phyloP scores from a whole-genome alignment of 2,113 vertebrate species.

The Erythrolamprus reginae region DNA sequence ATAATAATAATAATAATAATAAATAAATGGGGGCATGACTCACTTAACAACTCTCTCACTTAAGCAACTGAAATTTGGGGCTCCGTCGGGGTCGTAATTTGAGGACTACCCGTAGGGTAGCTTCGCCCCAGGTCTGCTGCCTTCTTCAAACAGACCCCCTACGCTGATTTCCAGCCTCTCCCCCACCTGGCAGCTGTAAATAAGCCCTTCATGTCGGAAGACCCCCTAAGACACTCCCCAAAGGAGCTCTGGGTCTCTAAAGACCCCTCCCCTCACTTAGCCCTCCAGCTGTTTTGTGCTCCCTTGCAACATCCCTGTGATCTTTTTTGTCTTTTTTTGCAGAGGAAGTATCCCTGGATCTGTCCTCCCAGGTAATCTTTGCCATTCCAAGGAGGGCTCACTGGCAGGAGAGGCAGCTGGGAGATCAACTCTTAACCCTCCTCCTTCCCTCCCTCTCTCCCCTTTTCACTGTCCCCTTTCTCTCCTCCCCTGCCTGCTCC shows the following conservation, averaged over 20 bases:
- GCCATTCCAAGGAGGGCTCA: background rate
- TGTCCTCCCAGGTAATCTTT: background rate
- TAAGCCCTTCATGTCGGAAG: background rate
- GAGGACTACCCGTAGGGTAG: background rate
- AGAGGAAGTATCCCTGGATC: background rate
- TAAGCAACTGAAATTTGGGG: background rate
- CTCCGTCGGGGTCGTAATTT: background rate
- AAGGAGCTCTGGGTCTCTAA: background rate
- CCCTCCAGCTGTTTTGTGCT: background rate
- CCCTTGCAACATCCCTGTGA: background rate
- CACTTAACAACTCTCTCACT: no score
- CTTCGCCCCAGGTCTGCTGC: background rate
- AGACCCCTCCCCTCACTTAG: background rate
- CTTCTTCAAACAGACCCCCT: background rate
- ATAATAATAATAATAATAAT: no score
- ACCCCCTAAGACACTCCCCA: background rate
- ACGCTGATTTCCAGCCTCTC: background rate
- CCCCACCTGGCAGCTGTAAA: background rate
- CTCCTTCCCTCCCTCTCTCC: no score
- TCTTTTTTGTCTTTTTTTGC: background rate
- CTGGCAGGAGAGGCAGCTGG: background rate
- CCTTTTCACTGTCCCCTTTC: no score
- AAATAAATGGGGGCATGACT: background rate
- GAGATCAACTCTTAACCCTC: no score
- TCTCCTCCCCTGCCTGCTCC: no score